phyloP scores from a whole-genome alignment of 2,888 invertebrate genomes.

The Tiphia femorata region DNA sequence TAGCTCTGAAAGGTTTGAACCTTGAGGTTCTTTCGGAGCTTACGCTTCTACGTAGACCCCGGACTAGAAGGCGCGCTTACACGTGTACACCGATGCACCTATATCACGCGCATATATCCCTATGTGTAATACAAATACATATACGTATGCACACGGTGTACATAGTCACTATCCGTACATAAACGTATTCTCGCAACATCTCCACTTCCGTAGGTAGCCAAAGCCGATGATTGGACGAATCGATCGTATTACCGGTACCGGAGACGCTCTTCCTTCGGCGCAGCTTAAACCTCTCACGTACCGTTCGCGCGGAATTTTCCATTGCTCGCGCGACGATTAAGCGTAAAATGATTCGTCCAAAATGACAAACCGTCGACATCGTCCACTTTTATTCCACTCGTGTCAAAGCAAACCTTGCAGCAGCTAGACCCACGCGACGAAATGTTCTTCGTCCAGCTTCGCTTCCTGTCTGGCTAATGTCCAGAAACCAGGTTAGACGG shows the following conservation, averaged over 20 bases:
- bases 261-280: conserved; percentile 12
- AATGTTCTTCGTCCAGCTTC: too few relatives aligned
- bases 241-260: conserved; percentile 25
- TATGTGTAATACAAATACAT: neutral
- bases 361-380: too few relatives aligned
- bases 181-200: neutral
- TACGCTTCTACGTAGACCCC: too few relatives aligned
- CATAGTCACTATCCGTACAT: neutral
- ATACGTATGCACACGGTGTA: neutral
- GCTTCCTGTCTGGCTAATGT: too few relatives aligned
- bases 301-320: neutral
- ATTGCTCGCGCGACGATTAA: conserved; percentile 19
- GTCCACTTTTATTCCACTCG: too few relatives aligned
- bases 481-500: too few relatives aligned
- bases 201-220: conserved; percentile 8
- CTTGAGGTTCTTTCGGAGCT: conserved; percentile 24
- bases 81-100: neutral
- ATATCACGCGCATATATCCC: neutral
- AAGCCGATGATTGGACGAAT: conserved; percentile 33
- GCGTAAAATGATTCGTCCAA: too few relatives aligned
- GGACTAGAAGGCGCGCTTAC: conserved; percentile 5
- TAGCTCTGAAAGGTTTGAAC: conserved; percentile 21
- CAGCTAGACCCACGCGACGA: too few relatives aligned
- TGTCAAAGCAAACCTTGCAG: too few relatives aligned
- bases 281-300: neutral